A percentile compares a stretch with the other conserved stretches of the same genome.
These are phyloP conservation scores for Pterois miles DNA, from an alignment of 2,797 vertebrate genomes.

Conservation along the genomic window DNA sequence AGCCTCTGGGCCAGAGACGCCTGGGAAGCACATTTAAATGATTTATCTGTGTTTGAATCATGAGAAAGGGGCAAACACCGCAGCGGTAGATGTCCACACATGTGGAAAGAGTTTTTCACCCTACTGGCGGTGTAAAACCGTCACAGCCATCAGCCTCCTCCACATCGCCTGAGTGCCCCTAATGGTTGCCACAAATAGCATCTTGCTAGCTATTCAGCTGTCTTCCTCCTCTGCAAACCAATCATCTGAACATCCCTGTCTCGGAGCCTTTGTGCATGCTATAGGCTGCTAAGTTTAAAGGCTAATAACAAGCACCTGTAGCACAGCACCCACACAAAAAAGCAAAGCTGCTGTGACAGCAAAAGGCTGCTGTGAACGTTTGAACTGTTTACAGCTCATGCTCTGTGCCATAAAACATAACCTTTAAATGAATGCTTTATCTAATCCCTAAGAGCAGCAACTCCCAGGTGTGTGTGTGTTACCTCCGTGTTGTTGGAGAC, in stretches of 20 bases:
- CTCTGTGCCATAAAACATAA: background rate
- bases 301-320: constrained; percentile 31
- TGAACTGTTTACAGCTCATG: background rate
- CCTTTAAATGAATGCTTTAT: background rate
- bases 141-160: constrained; percentile 54
- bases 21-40: constrained; percentile 66
- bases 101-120: constrained; percentile 12
- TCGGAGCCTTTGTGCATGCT: constrained; percentile 9
- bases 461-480: background rate
- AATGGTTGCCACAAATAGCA: constrained; percentile 67
- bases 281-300: constrained; percentile 24
- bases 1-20: constrained; percentile 90
- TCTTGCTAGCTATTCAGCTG: constrained; percentile 30
- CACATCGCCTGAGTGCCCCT: constrained; percentile 55
- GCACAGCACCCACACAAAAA: constrained; percentile 2
- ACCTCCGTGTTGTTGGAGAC: constrained; percentile 89
- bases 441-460: background rate
- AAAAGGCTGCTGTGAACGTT: background rate
- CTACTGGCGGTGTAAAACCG: constrained; percentile 8
- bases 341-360: background rate
- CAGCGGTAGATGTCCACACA: constrained; percentile 8
- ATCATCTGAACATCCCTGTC: constrained; percentile 31
- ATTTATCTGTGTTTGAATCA: constrained; percentile 46
- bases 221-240: constrained; percentile 44
- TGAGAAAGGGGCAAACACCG: background rate